A percentile compares a stretch with the other conserved stretches of the same genome.
Evolutionary conservation across 2,797 vertebrate species (phyloP).

Genomic region (Sorex maritimensis): DNA sequence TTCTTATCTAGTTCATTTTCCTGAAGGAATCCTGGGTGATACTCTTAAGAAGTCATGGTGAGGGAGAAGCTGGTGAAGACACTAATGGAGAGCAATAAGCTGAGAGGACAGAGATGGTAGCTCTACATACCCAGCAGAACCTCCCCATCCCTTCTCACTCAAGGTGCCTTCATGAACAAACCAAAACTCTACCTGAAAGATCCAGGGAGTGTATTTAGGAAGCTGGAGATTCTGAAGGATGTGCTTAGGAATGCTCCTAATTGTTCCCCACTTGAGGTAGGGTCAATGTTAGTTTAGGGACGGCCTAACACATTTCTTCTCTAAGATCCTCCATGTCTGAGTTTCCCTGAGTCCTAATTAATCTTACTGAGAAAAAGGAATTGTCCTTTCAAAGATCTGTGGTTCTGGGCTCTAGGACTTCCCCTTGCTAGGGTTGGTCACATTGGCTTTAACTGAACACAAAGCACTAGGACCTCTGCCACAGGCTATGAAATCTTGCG

Average conservation of each 20-base stretch:
- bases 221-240: background rate
- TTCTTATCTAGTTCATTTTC: conserved; percentile 30
- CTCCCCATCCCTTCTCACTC: background rate
- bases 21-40: background rate
- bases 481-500: background rate
- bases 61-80: conserved; percentile 7
- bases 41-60: background rate
- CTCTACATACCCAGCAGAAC: background rate
- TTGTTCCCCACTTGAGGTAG: background rate
- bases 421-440: background rate
- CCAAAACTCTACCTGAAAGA: conserved; percentile 30
- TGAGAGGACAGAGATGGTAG: background rate
- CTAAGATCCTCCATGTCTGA: conserved; percentile 20
- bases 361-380: background rate
- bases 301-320: background rate
- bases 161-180: conserved; percentile 23
- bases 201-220: background rate
- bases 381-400: conserved; percentile 28
- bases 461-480: background rate
- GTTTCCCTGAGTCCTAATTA: background rate
- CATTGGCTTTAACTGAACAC: background rate
- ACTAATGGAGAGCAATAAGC: background rate
- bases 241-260: background rate
- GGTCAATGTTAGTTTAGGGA: background rate
- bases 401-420: background rate